Base-by-base conservation (phyloP, 2,113 vertebrate genomes). In the Salvator merianae region DNA sequence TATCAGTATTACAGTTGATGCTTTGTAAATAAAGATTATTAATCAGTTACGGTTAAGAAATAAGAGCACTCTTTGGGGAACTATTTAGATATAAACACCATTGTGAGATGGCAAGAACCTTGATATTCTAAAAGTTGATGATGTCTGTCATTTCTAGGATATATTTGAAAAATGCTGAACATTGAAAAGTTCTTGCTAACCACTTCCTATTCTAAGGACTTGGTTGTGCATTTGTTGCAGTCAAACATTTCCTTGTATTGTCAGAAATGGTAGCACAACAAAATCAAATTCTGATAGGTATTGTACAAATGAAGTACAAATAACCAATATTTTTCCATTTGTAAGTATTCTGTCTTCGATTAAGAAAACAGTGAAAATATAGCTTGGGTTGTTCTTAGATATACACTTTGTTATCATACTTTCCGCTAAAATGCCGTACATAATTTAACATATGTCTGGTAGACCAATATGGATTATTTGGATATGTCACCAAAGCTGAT, bases 231-330 rank as follows among this genome's bases (percentile, higher is more conserved):
- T 59, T 6, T 1, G 24, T 62, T 36, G n/a, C 10, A 10, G 66
- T 89, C 47, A 24, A 63, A 79, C 38, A 14, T 0, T 1, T 2
- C 40, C 0, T 84, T 55, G 12, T 9, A 77, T 53, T 0, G 0
- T 66, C 1, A 0, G 1, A 68, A 66, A 66, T 40, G 63, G 47
- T 20, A 83, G 81, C 53, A 75, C 63, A 73, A 66, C 3, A 26
- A 73, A 36, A 88, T 24, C 47, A 9, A 24, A 20, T 77, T 47
- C 16, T 66, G 20, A 77, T 89, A 88, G 5, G 72, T 85, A 36
- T 16, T 70, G 50, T 12, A 69, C 50, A 55, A 83, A 47, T 62
- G 7, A 28, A 79, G 32, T 0, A 0, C 47, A 47, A 14, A 55
- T 12, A 24, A 0, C 47, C 40, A 14, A 55, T 12, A 24, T 76